These are phyloP conservation scores for Synergus japonicus DNA, from an alignment of 2,888 invertebrate genomes.

Conservation along the genomic window DNA sequence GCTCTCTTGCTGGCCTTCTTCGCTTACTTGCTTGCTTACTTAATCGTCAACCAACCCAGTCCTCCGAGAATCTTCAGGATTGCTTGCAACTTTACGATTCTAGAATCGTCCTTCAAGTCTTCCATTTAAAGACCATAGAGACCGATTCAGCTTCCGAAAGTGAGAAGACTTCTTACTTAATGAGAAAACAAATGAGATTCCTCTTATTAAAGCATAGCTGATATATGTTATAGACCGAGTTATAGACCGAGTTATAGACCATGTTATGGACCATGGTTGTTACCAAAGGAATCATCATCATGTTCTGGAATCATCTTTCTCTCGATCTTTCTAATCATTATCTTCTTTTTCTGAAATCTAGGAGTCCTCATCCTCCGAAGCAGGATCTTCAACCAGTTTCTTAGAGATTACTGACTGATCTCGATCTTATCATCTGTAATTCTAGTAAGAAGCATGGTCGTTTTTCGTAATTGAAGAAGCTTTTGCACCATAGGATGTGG, in stretches of 20 bases:
- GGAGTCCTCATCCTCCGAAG: conserved; percentile 19
- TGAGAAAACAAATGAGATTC: not conserved
- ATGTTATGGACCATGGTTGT: not conserved
- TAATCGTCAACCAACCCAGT: conserved; percentile 54
- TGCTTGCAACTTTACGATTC: conserved; percentile 40
- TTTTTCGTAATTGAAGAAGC: conserved; percentile 40
- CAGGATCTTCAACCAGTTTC: conserved; percentile 35
- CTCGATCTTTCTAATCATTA: not conserved
- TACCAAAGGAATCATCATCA: not conserved
- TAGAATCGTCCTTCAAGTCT: conserved; percentile 27
- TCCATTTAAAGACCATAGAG: conserved; percentile 14
- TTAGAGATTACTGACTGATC: conserved; percentile 13
- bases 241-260: too few species aligned
- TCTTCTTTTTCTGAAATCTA: not conserved
- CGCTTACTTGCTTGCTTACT: conserved; percentile 60
- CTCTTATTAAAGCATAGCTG: not conserved
- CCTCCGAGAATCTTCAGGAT: conserved; percentile 42
- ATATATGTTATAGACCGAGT: not conserved
- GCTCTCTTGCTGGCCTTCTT: conserved; percentile 45
- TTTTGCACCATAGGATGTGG: conserved; percentile 4
- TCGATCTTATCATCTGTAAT: conserved; percentile 39
- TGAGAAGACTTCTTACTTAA: conserved; percentile 18
- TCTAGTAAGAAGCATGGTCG: conserved; percentile 26
- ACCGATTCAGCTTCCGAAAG: conserved; percentile 33
- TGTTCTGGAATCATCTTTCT: not conserved